phyloP scores from a whole-genome alignment of 37 sponge, comb jelly and placozoan genomes.

The Oopsacas minuta region DNA sequence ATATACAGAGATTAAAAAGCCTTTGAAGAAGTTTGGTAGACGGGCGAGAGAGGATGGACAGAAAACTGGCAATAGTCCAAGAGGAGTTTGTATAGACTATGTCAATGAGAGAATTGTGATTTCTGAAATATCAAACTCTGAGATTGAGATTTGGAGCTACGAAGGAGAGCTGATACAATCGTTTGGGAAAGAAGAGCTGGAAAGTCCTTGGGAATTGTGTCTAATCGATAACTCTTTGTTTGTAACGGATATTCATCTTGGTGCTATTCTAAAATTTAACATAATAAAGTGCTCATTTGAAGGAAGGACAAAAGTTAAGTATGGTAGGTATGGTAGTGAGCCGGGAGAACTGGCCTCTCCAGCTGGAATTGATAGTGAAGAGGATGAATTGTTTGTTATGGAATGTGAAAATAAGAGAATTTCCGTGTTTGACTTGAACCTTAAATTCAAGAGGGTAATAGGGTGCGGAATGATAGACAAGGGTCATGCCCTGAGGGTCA shows the following conservation, averaged over 20 bases:
- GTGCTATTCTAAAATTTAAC: neutral
- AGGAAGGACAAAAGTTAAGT: neutral
- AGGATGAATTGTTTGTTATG: neutral
- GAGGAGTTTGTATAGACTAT: neutral
- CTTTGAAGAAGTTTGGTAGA: neutral
- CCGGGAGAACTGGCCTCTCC: neutral
- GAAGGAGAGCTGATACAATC: neutral
- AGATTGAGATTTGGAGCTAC: neutral
- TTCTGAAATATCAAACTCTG: neutral
- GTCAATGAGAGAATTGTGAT: neutral
- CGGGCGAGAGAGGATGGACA: neutral
- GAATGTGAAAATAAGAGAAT: neutral
- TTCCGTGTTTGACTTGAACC: neutral
- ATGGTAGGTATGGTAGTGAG: neutral
- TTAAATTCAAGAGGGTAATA: neutral
- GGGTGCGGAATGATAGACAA: conserved; percentile 14
- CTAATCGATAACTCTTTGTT: neutral
- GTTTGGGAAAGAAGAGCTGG: neutral
- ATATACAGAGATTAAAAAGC: neutral
- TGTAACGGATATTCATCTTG: neutral
- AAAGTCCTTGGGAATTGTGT: conserved; percentile 1
- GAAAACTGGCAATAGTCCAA: neutral
- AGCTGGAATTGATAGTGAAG: neutral
- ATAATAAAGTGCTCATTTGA: neutral
- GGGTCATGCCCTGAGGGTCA: neutral